Evolutionary conservation across 2,797 vertebrate species (phyloP).

Genomic region (Anguilla pacifica): DNA sequence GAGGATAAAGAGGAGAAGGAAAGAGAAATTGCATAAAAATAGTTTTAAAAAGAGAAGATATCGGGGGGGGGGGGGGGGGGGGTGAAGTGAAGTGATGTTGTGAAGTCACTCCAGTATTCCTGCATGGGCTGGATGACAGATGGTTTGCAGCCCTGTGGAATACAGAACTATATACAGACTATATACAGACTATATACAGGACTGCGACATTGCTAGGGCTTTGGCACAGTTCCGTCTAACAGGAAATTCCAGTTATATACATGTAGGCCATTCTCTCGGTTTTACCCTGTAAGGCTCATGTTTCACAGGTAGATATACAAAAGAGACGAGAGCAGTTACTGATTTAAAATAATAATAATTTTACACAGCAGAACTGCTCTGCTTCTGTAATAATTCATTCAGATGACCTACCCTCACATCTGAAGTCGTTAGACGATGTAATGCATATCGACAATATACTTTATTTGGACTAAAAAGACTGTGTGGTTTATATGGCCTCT

Average conservation of each 20-base stretch:
- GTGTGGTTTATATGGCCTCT: background rate
- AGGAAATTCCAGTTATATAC: background rate
- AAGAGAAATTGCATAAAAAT: too few species aligned
- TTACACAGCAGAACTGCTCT: background rate
- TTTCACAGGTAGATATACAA: background rate
- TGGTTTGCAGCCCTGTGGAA: background rate
- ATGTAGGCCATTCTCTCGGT: background rate
- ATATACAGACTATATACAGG: background rate
- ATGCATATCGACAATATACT: background rate
- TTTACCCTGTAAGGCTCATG: background rate
- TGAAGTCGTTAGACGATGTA: background rate
- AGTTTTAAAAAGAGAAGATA: too few species aligned
- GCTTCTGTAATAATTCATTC: background rate
- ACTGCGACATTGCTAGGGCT: background rate
- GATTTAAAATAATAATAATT: background rate
- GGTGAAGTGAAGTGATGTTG: too few species aligned
- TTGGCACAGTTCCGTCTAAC: background rate
- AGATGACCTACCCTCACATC: background rate
- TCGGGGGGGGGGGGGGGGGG: too few species aligned
- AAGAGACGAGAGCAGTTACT: background rate
- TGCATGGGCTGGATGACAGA: background rate
- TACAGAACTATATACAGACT: too few species aligned
- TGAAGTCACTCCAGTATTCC: background rate
- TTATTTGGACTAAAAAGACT: background rate
- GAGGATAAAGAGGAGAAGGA: too few species aligned